Percentiles rank a stretch among this genome's conserved stretches.
Evolutionary conservation across 1,140 invertebrate genomes (phyloP).

Genomic region (Meloidogyne exigua): DNA sequence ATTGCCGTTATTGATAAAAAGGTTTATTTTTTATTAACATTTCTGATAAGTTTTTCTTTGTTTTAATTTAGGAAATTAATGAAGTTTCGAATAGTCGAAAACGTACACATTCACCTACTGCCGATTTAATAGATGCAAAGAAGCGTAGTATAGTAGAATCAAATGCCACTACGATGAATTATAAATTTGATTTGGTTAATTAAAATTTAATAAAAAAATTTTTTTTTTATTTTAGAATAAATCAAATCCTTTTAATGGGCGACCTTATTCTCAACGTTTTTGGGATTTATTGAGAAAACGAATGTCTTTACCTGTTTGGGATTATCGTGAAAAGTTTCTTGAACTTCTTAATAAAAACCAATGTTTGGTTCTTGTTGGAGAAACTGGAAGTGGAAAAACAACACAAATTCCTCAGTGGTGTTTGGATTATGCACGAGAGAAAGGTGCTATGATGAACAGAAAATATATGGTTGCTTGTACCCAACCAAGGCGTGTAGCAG

Average conservation of each 20-base stretch:
- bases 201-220: not conserved
- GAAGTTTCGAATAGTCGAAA: not conserved
- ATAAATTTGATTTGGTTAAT: not conserved
- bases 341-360: slow-evolving; percentile 83
- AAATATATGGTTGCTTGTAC: slow-evolving; percentile 89
- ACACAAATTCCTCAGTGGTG: slow-evolving; percentile 85
- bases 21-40: not conserved
- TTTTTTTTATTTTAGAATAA: slow-evolving; percentile 14
- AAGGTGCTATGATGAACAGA: slow-evolving; percentile 61
- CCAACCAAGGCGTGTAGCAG: slow-evolving; percentile 92
- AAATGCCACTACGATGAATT: not conserved
- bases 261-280: slow-evolving; percentile 58
- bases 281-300: slow-evolving; percentile 75
- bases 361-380: slow-evolving; percentile 84
- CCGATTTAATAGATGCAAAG: not conserved
- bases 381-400: slow-evolving; percentile 95
- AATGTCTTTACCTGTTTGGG: slow-evolving; percentile 89
- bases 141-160: not conserved
- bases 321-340: slow-evolving; percentile 93
- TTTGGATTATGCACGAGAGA: slow-evolving; percentile 76
- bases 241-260: slow-evolving; percentile 38
- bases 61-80: not conserved
- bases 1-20: not conserved
- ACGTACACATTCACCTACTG: not conserved
- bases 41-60: not conserved